A percentile compares a stretch with the other conserved stretches of the same genome.
phyloP scores from a whole-genome alignment of 2,113 vertebrate species.

The Pardalotus punctatus region DNA sequence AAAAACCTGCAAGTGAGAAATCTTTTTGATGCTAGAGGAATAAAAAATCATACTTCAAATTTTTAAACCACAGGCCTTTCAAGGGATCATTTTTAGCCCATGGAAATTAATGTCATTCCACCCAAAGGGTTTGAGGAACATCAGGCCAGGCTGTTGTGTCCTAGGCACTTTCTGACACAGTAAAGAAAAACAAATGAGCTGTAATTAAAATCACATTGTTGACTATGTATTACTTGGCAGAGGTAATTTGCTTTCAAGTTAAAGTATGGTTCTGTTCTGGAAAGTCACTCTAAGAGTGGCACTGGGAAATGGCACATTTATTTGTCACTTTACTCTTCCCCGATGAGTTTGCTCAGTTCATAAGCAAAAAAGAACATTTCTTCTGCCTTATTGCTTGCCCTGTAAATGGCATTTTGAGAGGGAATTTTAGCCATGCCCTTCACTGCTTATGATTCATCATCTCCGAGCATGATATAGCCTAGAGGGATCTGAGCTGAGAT shows the following conservation, averaged over 20 bases:
- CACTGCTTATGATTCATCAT: background rate
- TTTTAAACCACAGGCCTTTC: background rate
- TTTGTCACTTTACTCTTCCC: background rate
- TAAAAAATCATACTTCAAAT: background rate
- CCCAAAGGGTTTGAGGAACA: background rate
- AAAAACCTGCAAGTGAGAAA: background rate
- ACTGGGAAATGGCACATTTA: background rate
- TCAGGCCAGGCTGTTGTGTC: background rate
- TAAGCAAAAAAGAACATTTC: background rate
- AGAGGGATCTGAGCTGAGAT: background rate
- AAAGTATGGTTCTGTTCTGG: background rate
- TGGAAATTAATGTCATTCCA: background rate
- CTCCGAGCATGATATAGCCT: background rate
- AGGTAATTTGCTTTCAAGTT: background rate
- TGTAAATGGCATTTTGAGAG: background rate
- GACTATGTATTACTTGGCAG: background rate
- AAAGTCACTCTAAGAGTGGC: background rate
- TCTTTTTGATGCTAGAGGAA: background rate
- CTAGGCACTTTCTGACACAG: background rate
- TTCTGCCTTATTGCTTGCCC: background rate
- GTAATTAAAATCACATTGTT: background rate
- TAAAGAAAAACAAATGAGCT: background rate
- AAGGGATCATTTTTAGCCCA: background rate
- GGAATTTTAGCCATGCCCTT: background rate
- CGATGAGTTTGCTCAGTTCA: background rate